Percentiles rank a stretch among this genome's conserved stretches.
Evolutionary conservation across 2,888 invertebrate genomes (phyloP).

Genomic region (Agrenia bidenticulata): DNA sequence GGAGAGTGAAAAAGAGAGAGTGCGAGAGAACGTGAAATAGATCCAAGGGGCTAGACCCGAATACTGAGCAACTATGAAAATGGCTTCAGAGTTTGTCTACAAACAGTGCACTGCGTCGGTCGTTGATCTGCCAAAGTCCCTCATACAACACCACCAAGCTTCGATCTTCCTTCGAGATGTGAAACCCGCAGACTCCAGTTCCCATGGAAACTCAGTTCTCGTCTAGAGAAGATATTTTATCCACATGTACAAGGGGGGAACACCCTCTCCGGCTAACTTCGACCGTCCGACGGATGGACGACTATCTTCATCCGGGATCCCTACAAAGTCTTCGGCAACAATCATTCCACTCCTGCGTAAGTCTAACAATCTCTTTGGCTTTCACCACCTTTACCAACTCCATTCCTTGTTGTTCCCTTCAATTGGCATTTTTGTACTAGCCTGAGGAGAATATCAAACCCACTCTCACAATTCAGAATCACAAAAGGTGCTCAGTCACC

Average conservation of each 20-base stretch:
- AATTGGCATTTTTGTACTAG: too few species aligned
- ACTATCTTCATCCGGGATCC: not conserved
- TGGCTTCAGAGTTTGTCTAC: slow-evolving; percentile 49
- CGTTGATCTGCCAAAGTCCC: slow-evolving; percentile 31
- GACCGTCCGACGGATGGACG: not conserved
- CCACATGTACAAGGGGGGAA: slow-evolving; percentile 28
- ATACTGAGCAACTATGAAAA: slow-evolving; percentile 40
- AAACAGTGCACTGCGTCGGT: slow-evolving; percentile 52
- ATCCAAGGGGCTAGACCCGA: slow-evolving; percentile 41
- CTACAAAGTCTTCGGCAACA: too few species aligned
- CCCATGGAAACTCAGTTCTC: slow-evolving; percentile 42
- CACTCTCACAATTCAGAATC: too few species aligned
- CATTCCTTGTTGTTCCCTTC: too few species aligned
- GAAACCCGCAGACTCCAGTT: slow-evolving; percentile 54
- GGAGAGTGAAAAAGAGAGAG: slow-evolving; percentile 4
- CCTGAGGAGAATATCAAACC: too few species aligned
- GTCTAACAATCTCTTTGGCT: too few species aligned
- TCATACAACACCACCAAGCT: slow-evolving; percentile 32
- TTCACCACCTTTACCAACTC: too few species aligned
- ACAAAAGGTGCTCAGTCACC: too few species aligned
- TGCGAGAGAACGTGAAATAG: slow-evolving; percentile 29
- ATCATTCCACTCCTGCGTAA: too few species aligned
- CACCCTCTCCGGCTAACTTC: slow-evolving; percentile 2
- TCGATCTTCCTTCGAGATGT: slow-evolving; percentile 50
- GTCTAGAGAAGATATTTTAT: slow-evolving; percentile 43